Evolutionary conservation across 2,113 vertebrate genomes (phyloP).

Genomic region (Laticauda laticaudata): DNA sequence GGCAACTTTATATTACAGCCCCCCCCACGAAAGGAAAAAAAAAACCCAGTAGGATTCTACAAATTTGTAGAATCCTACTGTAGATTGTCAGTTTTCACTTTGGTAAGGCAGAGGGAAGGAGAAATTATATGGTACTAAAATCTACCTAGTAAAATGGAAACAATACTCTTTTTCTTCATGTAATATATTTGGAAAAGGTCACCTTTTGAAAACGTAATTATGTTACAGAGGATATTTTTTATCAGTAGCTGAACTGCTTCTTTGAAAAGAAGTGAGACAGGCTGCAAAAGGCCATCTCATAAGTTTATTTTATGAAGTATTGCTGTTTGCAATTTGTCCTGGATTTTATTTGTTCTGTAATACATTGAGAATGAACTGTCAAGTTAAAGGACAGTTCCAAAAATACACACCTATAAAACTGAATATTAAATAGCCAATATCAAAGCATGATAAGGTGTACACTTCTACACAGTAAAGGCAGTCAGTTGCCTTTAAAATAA

Average conservation of each 20-base stretch:
- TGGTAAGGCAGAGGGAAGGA: background rate
- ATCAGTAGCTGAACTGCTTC: slow-evolving; percentile 28
- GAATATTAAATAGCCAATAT: background rate
- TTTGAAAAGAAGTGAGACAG: slow-evolving; percentile 33
- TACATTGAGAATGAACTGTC: background rate
- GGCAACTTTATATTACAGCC: background rate
- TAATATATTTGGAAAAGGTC: slow-evolving; percentile 1
- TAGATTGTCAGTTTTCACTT: background rate
- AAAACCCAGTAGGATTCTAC: too few relatives aligned
- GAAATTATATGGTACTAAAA: background rate
- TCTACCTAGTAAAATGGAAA: slow-evolving; percentile 6
- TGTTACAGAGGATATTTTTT: slow-evolving; percentile 10
- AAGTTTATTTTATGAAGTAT: background rate
- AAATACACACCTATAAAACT: background rate
- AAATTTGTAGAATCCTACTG: background rate
- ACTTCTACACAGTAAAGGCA: background rate
- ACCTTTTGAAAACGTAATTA: slow-evolving; percentile 4
- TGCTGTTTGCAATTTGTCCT: slow-evolving; percentile 1
- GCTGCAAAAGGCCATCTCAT: background rate
- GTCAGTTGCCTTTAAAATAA: background rate
- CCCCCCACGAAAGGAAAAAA: too few relatives aligned
- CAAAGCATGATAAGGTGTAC: background rate
- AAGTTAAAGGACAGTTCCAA: background rate
- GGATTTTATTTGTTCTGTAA: background rate
- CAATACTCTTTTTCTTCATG: slow-evolving; percentile 17